Conservation (phyloP, 2,888 invertebrate species). For the Xylophagus ater region DNA sequence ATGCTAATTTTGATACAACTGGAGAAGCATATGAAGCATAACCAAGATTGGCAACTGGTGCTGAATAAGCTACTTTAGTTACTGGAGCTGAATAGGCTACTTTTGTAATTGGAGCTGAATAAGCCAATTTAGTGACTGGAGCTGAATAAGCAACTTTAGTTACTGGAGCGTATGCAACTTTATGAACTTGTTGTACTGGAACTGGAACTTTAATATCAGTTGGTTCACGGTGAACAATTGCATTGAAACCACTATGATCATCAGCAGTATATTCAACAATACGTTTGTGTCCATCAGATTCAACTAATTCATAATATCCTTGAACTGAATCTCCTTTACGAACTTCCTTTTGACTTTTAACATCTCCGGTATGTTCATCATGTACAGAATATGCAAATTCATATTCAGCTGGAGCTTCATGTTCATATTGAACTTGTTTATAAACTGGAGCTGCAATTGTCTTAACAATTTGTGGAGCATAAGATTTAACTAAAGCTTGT, state of each 20-base stretch:
- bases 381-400: slow-evolving; percentile 42
- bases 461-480: slow-evolving; percentile 14
- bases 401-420: slow-evolving; percentile 40
- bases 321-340: slow-evolving; percentile 44
- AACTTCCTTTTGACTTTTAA: slow-evolving; percentile 43
- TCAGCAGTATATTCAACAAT: slow-evolving; percentile 46
- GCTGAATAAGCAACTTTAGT: slow-evolving; percentile 22
- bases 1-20: neutral
- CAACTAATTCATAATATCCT: slow-evolving; percentile 43
- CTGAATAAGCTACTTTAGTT: slow-evolving; percentile 4
- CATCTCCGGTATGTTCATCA: slow-evolving; percentile 44
- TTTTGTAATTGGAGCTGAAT: slow-evolving; percentile 14
- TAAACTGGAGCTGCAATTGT: slow-evolving; percentile 10
- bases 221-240: slow-evolving; percentile 44
- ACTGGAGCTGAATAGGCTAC: slow-evolving; percentile 16
- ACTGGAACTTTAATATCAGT: slow-evolving; percentile 33
- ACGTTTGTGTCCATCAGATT: slow-evolving; percentile 44
- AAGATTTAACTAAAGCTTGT: slow-evolving; percentile 25
- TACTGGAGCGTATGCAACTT: slow-evolving; percentile 32
- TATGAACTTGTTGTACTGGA: slow-evolving; percentile 35
- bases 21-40: neutral
- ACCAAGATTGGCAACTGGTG: slow-evolving; percentile 8
- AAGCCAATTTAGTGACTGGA: slow-evolving; percentile 13
- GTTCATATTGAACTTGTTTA: slow-evolving; percentile 23
- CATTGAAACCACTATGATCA: slow-evolving; percentile 45